phyloP scores from a whole-genome alignment of 2,113 vertebrate species.

The Fregata magnificens region DNA sequence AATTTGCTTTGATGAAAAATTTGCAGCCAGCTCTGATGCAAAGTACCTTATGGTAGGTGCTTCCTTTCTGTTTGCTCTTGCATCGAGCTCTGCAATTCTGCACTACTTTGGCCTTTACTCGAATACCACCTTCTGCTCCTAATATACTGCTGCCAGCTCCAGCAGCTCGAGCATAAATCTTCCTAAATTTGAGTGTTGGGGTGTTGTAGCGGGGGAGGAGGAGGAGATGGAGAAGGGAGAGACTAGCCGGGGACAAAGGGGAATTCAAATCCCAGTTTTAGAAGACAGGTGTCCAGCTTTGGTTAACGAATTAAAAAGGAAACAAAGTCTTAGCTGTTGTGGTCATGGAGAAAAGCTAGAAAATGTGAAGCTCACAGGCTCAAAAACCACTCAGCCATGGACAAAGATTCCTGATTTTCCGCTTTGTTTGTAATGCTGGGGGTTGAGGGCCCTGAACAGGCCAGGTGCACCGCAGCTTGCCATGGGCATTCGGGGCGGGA shows the following conservation, averaged over 20 bases:
- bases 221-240: not conserved
- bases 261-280: not conserved
- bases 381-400: not conserved
- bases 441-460: not conserved
- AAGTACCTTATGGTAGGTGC: not conserved
- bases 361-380: not conserved
- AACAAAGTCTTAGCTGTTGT: not conserved
- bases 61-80: constrained; percentile 1
- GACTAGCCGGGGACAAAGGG: not conserved
- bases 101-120: not conserved
- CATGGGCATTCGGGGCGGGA: not conserved
- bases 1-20: not conserved
- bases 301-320: not conserved
- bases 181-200: not conserved
- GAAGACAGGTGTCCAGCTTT: not conserved
- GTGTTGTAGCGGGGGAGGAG: not conserved
- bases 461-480: not conserved
- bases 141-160: constrained; percentile 5
- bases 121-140: constrained; percentile 44
- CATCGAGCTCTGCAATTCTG: not conserved
- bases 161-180: constrained; percentile 22
- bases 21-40: not conserved
- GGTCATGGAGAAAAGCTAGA: not conserved
- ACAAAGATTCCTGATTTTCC: not conserved
- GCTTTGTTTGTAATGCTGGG: not conserved